Conservation (phyloP, 2,888 invertebrate genomes). For the Leptinotarsa tumamoca region DNA sequence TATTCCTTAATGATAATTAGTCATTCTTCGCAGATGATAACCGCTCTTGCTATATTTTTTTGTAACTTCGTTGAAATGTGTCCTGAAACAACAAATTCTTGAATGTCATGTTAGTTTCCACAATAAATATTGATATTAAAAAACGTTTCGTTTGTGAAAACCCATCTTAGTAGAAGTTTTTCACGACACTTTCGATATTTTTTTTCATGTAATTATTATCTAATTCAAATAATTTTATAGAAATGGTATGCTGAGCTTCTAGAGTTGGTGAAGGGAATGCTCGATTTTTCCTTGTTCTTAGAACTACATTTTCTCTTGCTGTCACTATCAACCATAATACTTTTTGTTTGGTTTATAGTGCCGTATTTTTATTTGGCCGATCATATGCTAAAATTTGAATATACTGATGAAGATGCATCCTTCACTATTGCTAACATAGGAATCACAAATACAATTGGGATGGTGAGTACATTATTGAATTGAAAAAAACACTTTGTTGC, state of each 20-base stretch:
- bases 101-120: too few relatives aligned
- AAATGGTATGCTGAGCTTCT: conserved; percentile 78
- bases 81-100: too few relatives aligned
- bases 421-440: conserved; percentile 88
- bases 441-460: conserved; percentile 90
- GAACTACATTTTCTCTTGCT: conserved; percentile 83
- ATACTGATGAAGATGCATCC: conserved; percentile 80
- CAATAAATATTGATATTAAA: too few relatives aligned
- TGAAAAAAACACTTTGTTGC: not conserved
- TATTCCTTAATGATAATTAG: too few relatives aligned
- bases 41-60: too few relatives aligned
- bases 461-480: conserved; percentile 71
- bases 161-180: too few relatives aligned
- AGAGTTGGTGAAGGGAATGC: conserved; percentile 76
- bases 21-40: too few relatives aligned
- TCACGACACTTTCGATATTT: not conserved
- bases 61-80: too few relatives aligned
- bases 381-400: conserved; percentile 75
- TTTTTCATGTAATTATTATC: not conserved
- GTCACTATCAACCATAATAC: conserved; percentile 86
- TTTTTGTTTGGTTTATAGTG: conserved; percentile 94
- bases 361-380: conserved; percentile 95
- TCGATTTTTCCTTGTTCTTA: conserved; percentile 83
- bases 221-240: conserved; percentile 67
- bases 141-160: too few relatives aligned